Evolutionary conservation across 2,113 vertebrate species (phyloP).

Genomic region (Gadus chalcogrammus): DNA sequence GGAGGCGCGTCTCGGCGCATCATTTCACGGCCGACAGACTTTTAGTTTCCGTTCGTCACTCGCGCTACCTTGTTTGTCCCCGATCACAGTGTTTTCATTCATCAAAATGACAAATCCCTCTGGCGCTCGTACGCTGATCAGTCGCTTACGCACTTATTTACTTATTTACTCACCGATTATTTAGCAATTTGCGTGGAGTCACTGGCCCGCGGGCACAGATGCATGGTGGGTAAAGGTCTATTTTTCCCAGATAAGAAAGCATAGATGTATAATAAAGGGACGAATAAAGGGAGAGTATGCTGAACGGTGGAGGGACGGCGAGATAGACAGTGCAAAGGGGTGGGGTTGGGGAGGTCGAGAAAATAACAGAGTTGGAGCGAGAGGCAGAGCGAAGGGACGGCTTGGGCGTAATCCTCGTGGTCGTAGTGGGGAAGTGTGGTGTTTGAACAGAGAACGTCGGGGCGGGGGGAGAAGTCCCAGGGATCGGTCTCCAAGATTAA

Average conservation of each 20-base stretch:
- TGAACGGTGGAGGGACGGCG: conserved; percentile 1
- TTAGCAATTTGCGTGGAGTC: no score
- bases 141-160: conserved; percentile 35
- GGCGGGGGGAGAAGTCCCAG: conserved; percentile 52
- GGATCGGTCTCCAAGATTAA: conserved; percentile 66
- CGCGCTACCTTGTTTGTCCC: conserved; percentile 47
- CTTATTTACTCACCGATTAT: conserved; percentile 25
- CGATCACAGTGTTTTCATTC: conserved; percentile 49
- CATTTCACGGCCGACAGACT: conserved; percentile 62
- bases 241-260: not conserved
- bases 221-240: not conserved
- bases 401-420: conserved; percentile 47
- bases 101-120: conserved; percentile 47
- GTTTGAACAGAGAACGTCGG: conserved; percentile 63
- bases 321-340: conserved; percentile 18
- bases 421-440: conserved; percentile 56
- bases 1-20: conserved; percentile 53
- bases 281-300: no score
- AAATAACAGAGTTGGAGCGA: conserved; percentile 12
- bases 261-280: no score
- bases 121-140: conserved; percentile 34
- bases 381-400: conserved; percentile 33
- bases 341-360: conserved; percentile 9
- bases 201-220: conserved; percentile 18
- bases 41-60: conserved; percentile 52